Percentiles rank a stretch among this genome's conserved stretches.
These are phyloP conservation scores for Steinernema carpocapsae DNA, from an alignment of 2,888 invertebrate genomes.

Conservation along the genomic window DNA sequence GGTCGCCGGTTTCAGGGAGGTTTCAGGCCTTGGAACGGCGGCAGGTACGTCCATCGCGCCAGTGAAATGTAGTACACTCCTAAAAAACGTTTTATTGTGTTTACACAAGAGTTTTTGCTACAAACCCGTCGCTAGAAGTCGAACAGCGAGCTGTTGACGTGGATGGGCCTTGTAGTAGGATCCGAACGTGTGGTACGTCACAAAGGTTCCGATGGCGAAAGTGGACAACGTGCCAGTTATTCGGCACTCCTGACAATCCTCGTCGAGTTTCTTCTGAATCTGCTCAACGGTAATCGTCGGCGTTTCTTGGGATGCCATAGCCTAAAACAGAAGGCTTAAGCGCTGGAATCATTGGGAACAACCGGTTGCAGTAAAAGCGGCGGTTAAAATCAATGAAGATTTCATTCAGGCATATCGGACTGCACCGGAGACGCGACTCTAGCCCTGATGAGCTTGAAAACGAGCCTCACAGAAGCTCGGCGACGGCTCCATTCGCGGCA, in stretches of 20 bases:
- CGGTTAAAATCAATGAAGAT: no score
- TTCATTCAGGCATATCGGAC: no score
- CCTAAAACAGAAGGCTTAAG: background rate
- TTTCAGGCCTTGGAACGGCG: conserved; percentile 38
- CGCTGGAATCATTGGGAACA: background rate
- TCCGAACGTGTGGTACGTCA: conserved; percentile 38
- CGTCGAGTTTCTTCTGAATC: background rate
- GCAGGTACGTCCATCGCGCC: conserved; percentile 41
- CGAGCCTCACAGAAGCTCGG: no score
- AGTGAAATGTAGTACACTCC: conserved; percentile 42
- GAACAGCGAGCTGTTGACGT: conserved; percentile 34
- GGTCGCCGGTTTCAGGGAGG: background rate
- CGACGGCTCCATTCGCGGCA: no score
- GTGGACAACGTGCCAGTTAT: conserved; percentile 40
- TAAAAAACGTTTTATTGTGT: conserved; percentile 37
- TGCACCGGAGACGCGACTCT: no score
- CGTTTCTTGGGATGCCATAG: background rate
- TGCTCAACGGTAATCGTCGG: background rate
- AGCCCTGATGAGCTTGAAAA: no score
- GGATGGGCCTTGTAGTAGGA: background rate
- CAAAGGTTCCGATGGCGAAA: conserved; percentile 40
- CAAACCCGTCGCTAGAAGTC: conserved; percentile 35
- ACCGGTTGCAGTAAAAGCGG: no score
- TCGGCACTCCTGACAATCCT: conserved; percentile 44
- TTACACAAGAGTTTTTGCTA: background rate